Conservation (phyloP, 1,140 invertebrate species). For the Scaptomyza graminum region DNA sequence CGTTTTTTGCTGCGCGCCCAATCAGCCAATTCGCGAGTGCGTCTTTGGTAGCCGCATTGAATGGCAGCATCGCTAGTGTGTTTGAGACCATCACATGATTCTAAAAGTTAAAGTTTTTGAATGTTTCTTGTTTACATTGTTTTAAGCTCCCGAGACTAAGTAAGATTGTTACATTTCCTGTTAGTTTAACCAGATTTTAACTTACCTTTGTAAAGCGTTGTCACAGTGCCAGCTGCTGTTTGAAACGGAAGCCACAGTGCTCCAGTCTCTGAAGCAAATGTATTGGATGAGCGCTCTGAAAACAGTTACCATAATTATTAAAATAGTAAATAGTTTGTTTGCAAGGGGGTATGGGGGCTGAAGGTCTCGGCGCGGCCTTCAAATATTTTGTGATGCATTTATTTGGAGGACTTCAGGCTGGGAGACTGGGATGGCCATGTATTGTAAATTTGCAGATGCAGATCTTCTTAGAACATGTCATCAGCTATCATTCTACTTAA, state of each 20-base stretch:
- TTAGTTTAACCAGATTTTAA: background rate
- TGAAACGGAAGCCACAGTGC: constrained; percentile 92
- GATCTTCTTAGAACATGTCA: too few species aligned
- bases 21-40: constrained; percentile 90
- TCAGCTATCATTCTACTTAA: too few species aligned
- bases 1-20: constrained; percentile 90
- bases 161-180: too few species aligned
- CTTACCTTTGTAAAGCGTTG: constrained; percentile 91
- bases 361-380: too few species aligned
- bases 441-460: too few species aligned
- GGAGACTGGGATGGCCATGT: too few species aligned
- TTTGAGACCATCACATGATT: constrained; percentile 89
- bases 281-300: constrained; percentile 75
- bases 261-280: constrained; percentile 85
- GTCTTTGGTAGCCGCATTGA: constrained; percentile 89
- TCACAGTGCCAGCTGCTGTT: constrained; percentile 91
- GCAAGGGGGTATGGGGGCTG: too few species aligned
- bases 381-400: too few species aligned
- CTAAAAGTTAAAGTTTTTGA: constrained; percentile 82
- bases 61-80: constrained; percentile 88
- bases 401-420: too few species aligned
- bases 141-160: too few species aligned
- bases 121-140: too few species aligned
- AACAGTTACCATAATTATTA: background rate
- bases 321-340: too few species aligned